phyloP scores from a whole-genome alignment of 92 coral and sea anemone species.

The Bergia sp. region DNA sequence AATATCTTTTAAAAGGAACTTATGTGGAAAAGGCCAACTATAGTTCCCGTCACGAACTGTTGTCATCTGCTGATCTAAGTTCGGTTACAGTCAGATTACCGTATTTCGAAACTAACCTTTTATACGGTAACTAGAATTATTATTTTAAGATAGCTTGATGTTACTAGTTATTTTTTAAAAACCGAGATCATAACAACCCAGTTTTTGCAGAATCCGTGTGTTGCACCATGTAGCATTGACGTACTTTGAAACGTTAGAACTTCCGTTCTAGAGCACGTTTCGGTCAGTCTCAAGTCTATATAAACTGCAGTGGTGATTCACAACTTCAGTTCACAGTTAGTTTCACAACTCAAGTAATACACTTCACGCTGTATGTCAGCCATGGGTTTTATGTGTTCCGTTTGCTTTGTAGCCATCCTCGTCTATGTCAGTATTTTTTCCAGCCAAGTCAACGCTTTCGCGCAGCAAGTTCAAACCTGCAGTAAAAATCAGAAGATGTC shows the following conservation, averaged over 20 bases:
- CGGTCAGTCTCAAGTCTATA: background rate
- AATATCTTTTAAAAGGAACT: too few relatives aligned
- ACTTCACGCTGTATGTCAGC: background rate
- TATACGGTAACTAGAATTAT: background rate
- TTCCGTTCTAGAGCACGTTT: background rate
- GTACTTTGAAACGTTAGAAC: background rate
- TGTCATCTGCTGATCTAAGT: background rate
- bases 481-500: slow-evolving; percentile 15
- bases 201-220: background rate
- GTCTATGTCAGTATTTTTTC: background rate
- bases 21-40: too few relatives aligned
- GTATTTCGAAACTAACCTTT: background rate
- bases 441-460: background rate
- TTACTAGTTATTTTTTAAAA: too few relatives aligned
- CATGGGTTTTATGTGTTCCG: background rate
- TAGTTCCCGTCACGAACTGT: background rate
- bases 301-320: background rate
- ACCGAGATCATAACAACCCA: background rate
- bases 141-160: background rate
- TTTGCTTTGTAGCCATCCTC: background rate
- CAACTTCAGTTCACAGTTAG: background rate
- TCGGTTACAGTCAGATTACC: background rate
- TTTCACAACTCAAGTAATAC: background rate
- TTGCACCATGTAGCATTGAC: background rate
- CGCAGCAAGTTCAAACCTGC: slow-evolving; percentile 4